Conservation (phyloP, 2,888 invertebrate genomes). For the Thecophora atra region DNA sequence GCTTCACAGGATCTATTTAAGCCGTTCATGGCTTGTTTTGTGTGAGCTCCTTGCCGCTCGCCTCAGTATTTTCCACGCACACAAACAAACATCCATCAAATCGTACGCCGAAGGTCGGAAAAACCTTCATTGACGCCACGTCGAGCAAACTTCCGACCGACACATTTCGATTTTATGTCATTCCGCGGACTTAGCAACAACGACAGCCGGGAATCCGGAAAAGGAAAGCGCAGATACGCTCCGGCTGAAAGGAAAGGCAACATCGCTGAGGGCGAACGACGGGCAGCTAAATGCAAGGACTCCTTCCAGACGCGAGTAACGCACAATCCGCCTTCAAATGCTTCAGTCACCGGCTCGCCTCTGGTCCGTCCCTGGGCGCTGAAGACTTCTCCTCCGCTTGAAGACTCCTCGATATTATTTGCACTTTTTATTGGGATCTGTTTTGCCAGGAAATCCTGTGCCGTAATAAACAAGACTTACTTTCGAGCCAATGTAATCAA, state of each 20-base stretch:
- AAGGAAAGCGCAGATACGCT: no score
- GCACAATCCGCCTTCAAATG: not conserved
- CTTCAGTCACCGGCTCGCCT: no score
- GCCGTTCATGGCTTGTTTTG: no score
- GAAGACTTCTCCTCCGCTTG: not conserved
- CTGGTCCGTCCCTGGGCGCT: no score
- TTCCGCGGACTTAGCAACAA: not conserved
- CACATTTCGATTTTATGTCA: not conserved
- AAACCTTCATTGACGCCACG: not conserved
- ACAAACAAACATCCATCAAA: no score
- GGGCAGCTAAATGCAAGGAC: not conserved
- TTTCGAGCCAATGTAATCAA: constrained; percentile 21
- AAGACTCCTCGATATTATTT: constrained; percentile 27
- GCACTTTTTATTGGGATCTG: constrained; percentile 21
- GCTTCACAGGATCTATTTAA: no score
- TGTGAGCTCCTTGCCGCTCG: no score
- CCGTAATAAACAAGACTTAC: not conserved
- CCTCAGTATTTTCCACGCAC: no score
- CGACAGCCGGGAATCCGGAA: not conserved
- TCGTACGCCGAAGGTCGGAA: no score
- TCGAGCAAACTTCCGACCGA: not conserved
- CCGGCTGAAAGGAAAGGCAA: no score
- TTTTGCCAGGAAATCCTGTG: not conserved
- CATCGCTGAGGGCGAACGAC: not conserved
- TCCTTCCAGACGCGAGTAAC: not conserved